Conservation (phyloP, 2,797 vertebrate species). For the Platyrinchus mystaceus region DNA sequence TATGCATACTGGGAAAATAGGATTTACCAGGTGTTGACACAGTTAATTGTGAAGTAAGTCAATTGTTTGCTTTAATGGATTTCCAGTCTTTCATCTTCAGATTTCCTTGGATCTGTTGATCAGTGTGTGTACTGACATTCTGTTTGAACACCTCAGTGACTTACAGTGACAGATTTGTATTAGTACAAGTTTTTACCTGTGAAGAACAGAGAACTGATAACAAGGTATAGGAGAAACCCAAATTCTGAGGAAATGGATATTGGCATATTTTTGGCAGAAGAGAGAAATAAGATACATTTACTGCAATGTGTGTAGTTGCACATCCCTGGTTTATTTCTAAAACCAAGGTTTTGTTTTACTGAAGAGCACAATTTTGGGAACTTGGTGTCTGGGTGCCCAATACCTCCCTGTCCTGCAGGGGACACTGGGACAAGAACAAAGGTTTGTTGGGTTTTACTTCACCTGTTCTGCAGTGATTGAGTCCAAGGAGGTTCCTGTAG, state of each 20-base stretch:
- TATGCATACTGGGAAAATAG: conserved; percentile 88
- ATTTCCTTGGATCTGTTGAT: background rate
- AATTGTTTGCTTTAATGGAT: background rate
- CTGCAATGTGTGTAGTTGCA: background rate
- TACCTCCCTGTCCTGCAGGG: background rate
- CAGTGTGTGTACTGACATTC: background rate
- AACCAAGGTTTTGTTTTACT: background rate
- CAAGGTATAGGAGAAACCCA: background rate
- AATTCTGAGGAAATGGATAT: background rate
- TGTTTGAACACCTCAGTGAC: background rate
- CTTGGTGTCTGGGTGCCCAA: background rate
- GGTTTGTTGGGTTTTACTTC: background rate
- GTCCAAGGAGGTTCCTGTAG: background rate
- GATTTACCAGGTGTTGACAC: conserved; percentile 82
- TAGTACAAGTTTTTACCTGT: background rate
- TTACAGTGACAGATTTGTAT: background rate
- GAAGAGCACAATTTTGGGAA: background rate
- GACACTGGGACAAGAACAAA: background rate
- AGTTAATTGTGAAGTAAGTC: conserved; percentile 87
- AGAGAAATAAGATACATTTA: background rate
- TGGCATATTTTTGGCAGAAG: background rate
- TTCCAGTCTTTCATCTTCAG: background rate
- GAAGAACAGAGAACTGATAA: background rate
- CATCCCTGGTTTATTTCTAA: background rate
- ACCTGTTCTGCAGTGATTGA: background rate